Base-by-base conservation (phyloP, 2,797 vertebrate species). In the Urosaurus nigricauda region DNA sequence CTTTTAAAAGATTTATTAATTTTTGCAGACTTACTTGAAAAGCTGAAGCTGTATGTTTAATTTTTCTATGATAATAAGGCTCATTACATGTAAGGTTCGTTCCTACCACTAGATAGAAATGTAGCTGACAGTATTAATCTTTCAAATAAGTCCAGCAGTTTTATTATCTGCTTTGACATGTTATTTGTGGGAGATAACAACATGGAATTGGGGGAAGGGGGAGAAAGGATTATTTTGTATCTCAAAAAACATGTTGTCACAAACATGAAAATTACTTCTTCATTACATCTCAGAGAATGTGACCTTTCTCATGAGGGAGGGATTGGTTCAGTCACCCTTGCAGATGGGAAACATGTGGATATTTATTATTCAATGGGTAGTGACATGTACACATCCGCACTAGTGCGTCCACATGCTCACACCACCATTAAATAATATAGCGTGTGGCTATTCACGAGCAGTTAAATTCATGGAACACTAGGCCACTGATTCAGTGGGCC, bases 21-120 rank as follows among this genome's bases (percentile, higher is more conserved):
- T 73, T 82, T 87, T 73, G n/a, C 43, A 29, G 68, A 60, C 8
- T 37, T 87, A n/a, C 79, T 63, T 47, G 40, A 68, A 82, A 81
- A 35, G 32, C 53, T 26, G 8, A n/a, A 26, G 35, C 21, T 81
- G 26, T 43, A 53, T 51, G 29, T 56, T 87, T 58, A 60, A 37
- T 79, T 79, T 16, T 24, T 73, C 11, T 6, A 32, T 58, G n/a
- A 87, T 58, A 70, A 14, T 60, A 13, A 6, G 11, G n/a, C 77
- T 56, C 19, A 47, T 60, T 70, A 83, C 65, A 40, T 24, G 58
- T n/a, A n/a, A 56, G 32, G 65, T 32, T 37, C 24, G 9, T 21
- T n/a, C 35, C 24, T 17, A 1, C 60, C 37, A 14, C 19, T 14
- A 53, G 21, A 2, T 47, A 32, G 60, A 35, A 40, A 47, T 80